Evolutionary conservation across 2,797 vertebrate genomes (phyloP).

Genomic region (Oreortyx pictus): DNA sequence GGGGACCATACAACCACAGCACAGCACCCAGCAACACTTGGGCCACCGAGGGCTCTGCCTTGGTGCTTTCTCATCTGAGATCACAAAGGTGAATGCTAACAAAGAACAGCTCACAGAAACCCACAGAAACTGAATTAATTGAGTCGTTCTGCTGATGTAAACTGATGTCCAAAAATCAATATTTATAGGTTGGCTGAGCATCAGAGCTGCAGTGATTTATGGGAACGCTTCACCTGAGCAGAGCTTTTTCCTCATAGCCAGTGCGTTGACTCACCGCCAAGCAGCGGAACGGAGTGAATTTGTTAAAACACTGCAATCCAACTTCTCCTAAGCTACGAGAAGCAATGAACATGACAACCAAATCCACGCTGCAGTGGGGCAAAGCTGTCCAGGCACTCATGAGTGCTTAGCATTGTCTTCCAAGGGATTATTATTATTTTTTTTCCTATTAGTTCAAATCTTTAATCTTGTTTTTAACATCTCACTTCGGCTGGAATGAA

Average conservation of each 20-base stretch:
- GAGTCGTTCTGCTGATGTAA: conserved; percentile 36
- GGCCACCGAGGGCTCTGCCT: fast-evolving
- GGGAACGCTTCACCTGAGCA: not conserved
- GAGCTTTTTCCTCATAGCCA: not conserved
- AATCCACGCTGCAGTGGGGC: not conserved
- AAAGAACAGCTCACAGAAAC: not conserved
- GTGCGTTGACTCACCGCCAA: not conserved
- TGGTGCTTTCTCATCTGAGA: not conserved
- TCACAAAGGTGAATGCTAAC: not conserved
- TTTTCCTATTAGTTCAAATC: not conserved
- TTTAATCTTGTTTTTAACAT: conserved; percentile 10
- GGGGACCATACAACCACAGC: fast-evolving
- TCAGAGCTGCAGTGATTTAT: conserved; percentile 27
- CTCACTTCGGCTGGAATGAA: not conserved
- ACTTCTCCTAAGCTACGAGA: not conserved
- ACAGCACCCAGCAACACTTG: not conserved
- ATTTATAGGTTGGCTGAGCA: not conserved
- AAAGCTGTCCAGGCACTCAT: not conserved
- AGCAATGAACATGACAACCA: not conserved
- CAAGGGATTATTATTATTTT: not conserved
- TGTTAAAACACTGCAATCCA: conserved; percentile 3
- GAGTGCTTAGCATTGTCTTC: not conserved
- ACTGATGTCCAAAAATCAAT: not conserved
- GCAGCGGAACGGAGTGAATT: not conserved
- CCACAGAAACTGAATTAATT: conserved; percentile 1